Base-by-base conservation (phyloP, 2,113 vertebrate species). In the Muscicapa adusta region DNA sequence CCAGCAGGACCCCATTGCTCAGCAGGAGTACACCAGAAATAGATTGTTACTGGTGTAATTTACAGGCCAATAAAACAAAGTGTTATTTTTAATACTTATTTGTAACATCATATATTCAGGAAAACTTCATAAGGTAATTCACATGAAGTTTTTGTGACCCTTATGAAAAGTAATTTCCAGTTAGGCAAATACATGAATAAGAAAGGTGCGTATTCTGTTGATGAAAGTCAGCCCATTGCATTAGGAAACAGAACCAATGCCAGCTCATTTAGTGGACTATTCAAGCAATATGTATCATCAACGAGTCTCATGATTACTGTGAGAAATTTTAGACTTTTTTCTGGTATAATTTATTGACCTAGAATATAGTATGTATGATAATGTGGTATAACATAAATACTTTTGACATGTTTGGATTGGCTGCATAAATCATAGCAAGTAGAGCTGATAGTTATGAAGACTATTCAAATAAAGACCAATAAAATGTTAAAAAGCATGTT, bases 321-420 rank as follows among this genome's bases (percentile, higher is more conserved):
- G 89, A 93, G 81, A 95, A 85, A 91, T 85, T 57, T 91, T 31
- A 57, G 68, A 18, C 12, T 18, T 25, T 87, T 68, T 80, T 74
- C 72, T 87, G 11, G 13, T 68, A 34, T 67, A 53, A 56, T 63
- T 89, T 84, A 65, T 68, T 43, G 33, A 18, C 18, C 70, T 91
- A 75, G 62, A 42, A 50, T 75, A 72, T 75, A 85, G 45, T 51
- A 54, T 85, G 53, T 75, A 76, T 61, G 77, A 88, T 82, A 78
- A 85, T 82, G 47, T 25, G 20, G 18, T 56, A 45, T 89, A 68
- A n/a, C 66, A 68, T 72, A 82, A 94, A 89, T 87, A 79, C 25
- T 91, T 93, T 3, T 18, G 70, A 65, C 50, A 38, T 94, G 53
- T 93, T 96, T 96, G 62, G 23, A 54, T 83, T 96, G 92, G 85